Conservation (phyloP, 2,888 invertebrate species). For the Scelioninae gen. 2 region DNA sequence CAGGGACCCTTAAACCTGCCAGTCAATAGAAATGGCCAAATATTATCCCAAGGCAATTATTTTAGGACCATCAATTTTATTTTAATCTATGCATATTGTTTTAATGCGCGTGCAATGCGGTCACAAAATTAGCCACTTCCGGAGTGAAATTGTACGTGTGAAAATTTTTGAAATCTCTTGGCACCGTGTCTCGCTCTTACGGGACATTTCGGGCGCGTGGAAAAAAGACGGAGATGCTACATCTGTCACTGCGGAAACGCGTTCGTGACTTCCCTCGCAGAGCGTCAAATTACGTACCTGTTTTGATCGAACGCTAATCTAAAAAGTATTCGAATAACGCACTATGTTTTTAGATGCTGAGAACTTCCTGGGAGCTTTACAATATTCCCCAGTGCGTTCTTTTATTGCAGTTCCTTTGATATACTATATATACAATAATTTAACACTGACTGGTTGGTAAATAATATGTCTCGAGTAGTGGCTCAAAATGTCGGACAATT, state of each 20-base stretch:
- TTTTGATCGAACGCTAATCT: conserved; percentile 28
- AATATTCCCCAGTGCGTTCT: conserved; percentile 4
- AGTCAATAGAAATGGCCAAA: conserved; percentile 62
- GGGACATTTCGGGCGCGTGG: conserved; percentile 9
- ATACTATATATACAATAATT: too few relatives aligned
- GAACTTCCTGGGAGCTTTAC: conserved; percentile 5
- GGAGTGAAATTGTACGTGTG: conserved; percentile 40
- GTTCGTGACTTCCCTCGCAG: conserved; percentile 64
- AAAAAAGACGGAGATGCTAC: conserved; percentile 64
- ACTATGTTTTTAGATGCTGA: neutral
- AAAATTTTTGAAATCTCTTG: conserved; percentile 36
- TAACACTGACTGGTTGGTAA: too few relatives aligned
- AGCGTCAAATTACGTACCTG: conserved; percentile 60
- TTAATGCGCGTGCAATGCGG: conserved; percentile 22
- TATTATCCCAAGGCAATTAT: conserved; percentile 69
- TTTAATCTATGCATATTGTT: conserved; percentile 38
- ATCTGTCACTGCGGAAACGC: conserved; percentile 74
- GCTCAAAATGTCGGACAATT: too few relatives aligned
- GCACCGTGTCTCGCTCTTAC: conserved; percentile 13
- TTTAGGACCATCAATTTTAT: conserved; percentile 62
- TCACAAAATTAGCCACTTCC: conserved; percentile 42
- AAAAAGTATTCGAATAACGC: conserved; percentile 21
- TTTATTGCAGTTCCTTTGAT: too few relatives aligned
- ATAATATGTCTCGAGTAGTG: too few relatives aligned
- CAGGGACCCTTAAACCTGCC: conserved; percentile 60